Conservation (phyloP, 2,797 vertebrate species). For the Chloroceryle inda region DNA sequence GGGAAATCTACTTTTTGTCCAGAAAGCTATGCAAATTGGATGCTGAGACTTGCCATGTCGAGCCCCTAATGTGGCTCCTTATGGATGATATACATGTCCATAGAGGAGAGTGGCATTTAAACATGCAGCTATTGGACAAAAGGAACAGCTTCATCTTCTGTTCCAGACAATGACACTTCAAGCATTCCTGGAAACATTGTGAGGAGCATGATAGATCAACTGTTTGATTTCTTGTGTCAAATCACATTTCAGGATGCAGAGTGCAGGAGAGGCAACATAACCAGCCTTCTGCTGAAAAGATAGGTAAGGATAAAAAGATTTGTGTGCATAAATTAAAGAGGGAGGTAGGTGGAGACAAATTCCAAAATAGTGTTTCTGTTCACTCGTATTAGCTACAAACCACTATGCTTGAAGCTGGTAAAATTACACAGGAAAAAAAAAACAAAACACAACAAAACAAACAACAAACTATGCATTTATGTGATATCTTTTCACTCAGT, state of each 20-base stretch:
- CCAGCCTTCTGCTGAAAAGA: constrained; percentile 18
- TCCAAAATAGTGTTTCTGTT: constrained; percentile 51
- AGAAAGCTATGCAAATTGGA: constrained; percentile 36
- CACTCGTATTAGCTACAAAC: background rate
- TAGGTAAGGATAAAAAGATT: background rate
- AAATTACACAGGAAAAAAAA: background rate
- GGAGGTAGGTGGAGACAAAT: background rate
- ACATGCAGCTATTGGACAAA: constrained; percentile 4
- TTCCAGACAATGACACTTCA: background rate
- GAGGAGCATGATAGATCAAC: constrained; percentile 10
- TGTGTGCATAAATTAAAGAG: constrained; percentile 4
- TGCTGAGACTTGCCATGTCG: background rate
- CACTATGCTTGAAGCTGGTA: background rate
- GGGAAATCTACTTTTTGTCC: constrained; percentile 12
- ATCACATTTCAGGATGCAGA: constrained; percentile 24
- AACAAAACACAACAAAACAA: background rate
- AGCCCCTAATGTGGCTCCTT: background rate
- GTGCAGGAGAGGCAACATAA: background rate
- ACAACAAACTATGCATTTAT: background rate
- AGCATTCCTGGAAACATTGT: background rate
- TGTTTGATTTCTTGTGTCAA: constrained; percentile 32
- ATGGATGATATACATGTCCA: background rate
- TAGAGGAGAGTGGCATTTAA: background rate
- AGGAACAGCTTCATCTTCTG: background rate
- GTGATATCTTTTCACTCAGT: constrained; percentile 37